A percentile compares a stretch with the other conserved stretches of the same genome.
Evolutionary conservation across 2,888 invertebrate species (phyloP).

Genomic region (Platynereis dumerilii): DNA sequence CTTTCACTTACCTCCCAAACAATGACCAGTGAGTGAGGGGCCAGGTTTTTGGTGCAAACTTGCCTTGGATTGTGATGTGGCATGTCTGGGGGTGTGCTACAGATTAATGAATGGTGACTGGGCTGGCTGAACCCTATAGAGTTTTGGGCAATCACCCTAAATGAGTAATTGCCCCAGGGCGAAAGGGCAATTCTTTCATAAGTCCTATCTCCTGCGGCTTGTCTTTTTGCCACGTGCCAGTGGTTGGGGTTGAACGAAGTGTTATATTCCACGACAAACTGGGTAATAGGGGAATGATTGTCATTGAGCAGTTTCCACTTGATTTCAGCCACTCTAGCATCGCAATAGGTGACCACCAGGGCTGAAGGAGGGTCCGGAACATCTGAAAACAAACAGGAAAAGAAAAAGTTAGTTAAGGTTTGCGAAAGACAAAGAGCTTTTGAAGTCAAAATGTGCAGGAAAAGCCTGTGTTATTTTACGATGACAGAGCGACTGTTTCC

Average conservation of each 20-base stretch:
- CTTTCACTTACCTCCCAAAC: slow-evolving; percentile 35
- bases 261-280: slow-evolving; percentile 41
- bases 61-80: slow-evolving; percentile 37
- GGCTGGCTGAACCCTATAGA: slow-evolving; percentile 32
- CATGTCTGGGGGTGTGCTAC: slow-evolving; percentile 35
- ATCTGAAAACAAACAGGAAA: slow-evolving; percentile 32
- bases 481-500: too few species aligned
- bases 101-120: slow-evolving; percentile 22
- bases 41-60: slow-evolving; percentile 37
- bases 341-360: slow-evolving; percentile 36
- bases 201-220: slow-evolving; percentile 31
- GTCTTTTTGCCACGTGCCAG: slow-evolving; percentile 35
- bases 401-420: neutral
- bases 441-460: too few species aligned
- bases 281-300: slow-evolving; percentile 38
- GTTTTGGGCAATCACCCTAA: slow-evolving; percentile 37
- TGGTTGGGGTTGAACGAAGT: slow-evolving; percentile 37
- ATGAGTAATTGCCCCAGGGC: slow-evolving; percentile 42
- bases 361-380: slow-evolving; percentile 40
- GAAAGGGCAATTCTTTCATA: slow-evolving; percentile 40
- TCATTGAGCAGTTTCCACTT: slow-evolving; percentile 36
- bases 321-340: slow-evolving; percentile 36
- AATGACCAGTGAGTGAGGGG: slow-evolving; percentile 35
- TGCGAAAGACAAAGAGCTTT: too few species aligned
- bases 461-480: too few species aligned